Evolutionary conservation across 2,797 vertebrate genomes (phyloP).

Genomic region (Allobates femoralis): DNA sequence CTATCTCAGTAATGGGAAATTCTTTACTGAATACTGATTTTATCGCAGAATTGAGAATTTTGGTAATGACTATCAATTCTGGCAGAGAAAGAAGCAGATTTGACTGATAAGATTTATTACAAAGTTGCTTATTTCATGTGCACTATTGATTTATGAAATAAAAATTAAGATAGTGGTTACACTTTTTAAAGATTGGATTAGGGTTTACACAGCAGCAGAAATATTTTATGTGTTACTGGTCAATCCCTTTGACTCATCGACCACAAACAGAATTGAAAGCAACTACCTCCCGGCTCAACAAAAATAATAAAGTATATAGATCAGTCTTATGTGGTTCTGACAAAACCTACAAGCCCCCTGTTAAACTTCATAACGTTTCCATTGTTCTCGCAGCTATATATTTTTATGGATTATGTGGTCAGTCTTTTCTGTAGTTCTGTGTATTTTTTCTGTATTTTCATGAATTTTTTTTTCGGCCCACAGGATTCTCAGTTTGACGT

Average conservation of each 20-base stretch:
- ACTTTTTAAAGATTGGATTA: not conserved
- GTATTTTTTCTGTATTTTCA: slow-evolving; percentile 23
- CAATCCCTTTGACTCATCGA: not conserved
- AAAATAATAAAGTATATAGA: not conserved
- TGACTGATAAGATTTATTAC: no score
- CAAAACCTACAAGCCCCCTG: not conserved
- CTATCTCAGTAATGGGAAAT: no score
- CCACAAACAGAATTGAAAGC: not conserved
- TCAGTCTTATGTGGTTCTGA: not conserved
- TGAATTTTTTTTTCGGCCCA: slow-evolving; percentile 69
- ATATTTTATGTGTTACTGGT: not conserved
- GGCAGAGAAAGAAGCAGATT: no score
- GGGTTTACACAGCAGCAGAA: not conserved
- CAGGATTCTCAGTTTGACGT: slow-evolving; percentile 70
- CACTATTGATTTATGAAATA: no score
- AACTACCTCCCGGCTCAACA: not conserved
- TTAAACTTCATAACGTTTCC: slow-evolving; percentile 33
- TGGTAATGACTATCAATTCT: no score
- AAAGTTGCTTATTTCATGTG: no score
- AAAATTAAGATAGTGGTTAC: no score
- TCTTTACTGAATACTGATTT: no score
- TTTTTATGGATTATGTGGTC: slow-evolving; percentile 29
- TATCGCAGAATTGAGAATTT: no score
- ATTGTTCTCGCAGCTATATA: slow-evolving; percentile 50
- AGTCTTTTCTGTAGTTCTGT: slow-evolving; percentile 48